Evolutionary conservation across 2,888 invertebrate species (phyloP).

Genomic region (Drosophila paracracens): DNA sequence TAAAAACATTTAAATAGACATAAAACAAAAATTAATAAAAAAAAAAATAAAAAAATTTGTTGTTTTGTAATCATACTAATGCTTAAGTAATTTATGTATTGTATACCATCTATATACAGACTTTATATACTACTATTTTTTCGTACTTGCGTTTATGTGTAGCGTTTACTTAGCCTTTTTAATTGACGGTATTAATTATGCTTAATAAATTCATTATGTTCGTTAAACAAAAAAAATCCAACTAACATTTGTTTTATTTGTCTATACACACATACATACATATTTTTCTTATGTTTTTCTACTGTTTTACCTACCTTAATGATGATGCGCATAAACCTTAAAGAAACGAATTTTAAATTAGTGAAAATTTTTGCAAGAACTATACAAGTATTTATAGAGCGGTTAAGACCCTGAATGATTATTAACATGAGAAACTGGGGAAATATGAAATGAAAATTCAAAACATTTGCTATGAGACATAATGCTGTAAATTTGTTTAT

Average conservation of each 20-base stretch:
- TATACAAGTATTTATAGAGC: slow-evolving; percentile 42
- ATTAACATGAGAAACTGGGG: slow-evolving; percentile 26
- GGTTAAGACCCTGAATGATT: slow-evolving; percentile 22
- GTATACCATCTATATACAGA: slow-evolving; percentile 43
- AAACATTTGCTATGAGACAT: slow-evolving; percentile 23
- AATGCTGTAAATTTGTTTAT: slow-evolving; percentile 70
- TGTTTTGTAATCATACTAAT: slow-evolving; percentile 61
- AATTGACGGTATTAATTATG: slow-evolving; percentile 80
- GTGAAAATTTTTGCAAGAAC: slow-evolving; percentile 81
- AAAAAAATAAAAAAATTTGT: slow-evolving; percentile 14
- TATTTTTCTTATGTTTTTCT: slow-evolving; percentile 9
- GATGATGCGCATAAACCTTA: slow-evolving; percentile 68
- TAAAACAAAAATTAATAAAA: not conserved
- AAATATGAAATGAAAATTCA: slow-evolving; percentile 9
- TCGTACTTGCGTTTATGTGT: slow-evolving; percentile 65
- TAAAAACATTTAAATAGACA: slow-evolving; percentile 9
- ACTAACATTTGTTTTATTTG: slow-evolving; percentile 56
- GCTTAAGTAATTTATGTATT: slow-evolving; percentile 69
- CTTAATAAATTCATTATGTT: slow-evolving; percentile 78
- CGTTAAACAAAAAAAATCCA: slow-evolving; percentile 68
- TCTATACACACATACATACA: not conserved
- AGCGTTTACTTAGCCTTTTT: slow-evolving; percentile 76
- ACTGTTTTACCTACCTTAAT: slow-evolving; percentile 22
- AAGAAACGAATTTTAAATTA: slow-evolving; percentile 85
- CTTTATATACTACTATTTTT: slow-evolving; percentile 43